Base-by-base conservation (phyloP, 2,888 invertebrate genomes). In the Melanostoma mellinum region DNA sequence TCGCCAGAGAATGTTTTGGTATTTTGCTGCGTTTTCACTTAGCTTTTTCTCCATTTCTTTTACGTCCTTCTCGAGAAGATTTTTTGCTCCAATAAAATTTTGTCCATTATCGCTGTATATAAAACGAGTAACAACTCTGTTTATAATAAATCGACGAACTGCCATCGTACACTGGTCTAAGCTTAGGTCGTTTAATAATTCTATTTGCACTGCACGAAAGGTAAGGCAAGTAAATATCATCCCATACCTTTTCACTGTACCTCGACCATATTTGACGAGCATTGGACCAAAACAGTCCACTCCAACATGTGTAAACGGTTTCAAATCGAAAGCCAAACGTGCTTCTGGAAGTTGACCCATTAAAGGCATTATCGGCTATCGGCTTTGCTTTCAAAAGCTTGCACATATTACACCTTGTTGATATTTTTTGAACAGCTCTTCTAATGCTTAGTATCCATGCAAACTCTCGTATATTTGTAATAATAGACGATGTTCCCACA, bases 321-420 rank as follows among this genome's bases (percentile, higher is more conserved):
- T 50, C 4, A 20, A 63, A 9, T 50, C 50, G 8, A 65, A 65
- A 10, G 40, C 40, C 9, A 65, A 40, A 6, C 65, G 38, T 3
- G 38, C 44, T 56, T 56, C 46, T 6, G 71, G 71, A 5, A 69
- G 60, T 32, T 60, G 58, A 9, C 71, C 71, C 71, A 71, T 60
- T 20, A 10, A 2, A 3, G 60, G 50, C 50, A 60, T 52, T 4
- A 33, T 8, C 8, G 60, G 60, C 6, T 4, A 33, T 8, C 8
- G 60, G 60, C 6, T 60, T 53, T 3, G 68, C 35, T 46, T n/a
- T 55, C 0, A 68, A n/a, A 3, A 6, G 6, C 40, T 60, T 42
- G 6, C 71, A 52, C 36, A 42, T 60, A 20, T 42, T 33, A 36
- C 60, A 71, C 4, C 20, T 36, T 2, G 33, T 32, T 4, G 33